Conservation (phyloP, 1,140 invertebrate species). For the Aphaenogaster ashmeadi region DNA sequence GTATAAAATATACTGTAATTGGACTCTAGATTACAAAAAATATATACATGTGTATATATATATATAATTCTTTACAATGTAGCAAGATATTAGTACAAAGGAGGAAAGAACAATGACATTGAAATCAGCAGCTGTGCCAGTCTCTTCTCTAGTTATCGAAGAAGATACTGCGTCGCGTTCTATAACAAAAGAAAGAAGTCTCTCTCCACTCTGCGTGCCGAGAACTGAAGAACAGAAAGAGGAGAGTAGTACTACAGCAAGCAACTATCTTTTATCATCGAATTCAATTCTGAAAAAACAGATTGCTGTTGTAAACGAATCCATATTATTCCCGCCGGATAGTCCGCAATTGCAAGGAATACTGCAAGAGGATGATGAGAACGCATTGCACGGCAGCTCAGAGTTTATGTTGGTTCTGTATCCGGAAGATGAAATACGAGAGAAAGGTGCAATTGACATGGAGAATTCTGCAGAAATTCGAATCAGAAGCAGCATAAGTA, state of each 20-base stretch:
- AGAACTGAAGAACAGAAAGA: conserved; percentile 65
- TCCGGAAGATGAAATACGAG: conserved; percentile 87
- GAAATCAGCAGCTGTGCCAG: neutral
- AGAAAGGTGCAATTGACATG: neutral
- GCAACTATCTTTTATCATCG: neutral
- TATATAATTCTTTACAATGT: neutral
- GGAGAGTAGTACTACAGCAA: neutral
- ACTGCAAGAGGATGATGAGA: conserved; percentile 77
- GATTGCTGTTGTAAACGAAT: conserved; percentile 33
- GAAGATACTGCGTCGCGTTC: conserved; percentile 55
- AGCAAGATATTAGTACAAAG: conserved; percentile 32
- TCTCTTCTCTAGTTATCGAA: conserved; percentile 43
- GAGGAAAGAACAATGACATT: conserved; percentile 42
- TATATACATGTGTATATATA: neutral
- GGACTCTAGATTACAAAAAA: neutral
- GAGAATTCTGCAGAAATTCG: neutral
- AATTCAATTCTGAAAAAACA: conserved; percentile 64
- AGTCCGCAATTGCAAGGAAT: conserved; percentile 10
- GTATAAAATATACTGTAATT: neutral
- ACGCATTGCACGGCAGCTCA: conserved; percentile 88
- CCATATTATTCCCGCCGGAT: neutral
- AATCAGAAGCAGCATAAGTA: neutral
- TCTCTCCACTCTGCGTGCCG: conserved; percentile 68
- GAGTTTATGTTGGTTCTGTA: conserved; percentile 94
- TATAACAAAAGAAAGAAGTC: conserved; percentile 66